These are phyloP conservation scores for Bradypodion pumilum DNA, from an alignment of 2,797 vertebrate species.

Conservation along the genomic window DNA sequence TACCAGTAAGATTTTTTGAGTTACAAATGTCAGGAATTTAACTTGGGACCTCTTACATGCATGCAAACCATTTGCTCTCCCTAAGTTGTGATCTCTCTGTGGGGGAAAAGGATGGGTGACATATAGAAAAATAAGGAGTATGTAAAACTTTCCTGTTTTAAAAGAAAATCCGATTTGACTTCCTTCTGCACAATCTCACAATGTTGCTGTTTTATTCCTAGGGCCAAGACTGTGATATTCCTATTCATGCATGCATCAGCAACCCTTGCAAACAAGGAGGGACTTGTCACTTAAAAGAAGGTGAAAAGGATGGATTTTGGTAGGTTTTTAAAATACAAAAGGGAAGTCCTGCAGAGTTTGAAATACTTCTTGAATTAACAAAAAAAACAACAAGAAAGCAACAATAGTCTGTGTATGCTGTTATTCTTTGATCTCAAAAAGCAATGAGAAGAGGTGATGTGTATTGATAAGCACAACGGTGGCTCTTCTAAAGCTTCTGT, in stretches of 20 bases:
- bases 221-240: constrained; percentile 93
- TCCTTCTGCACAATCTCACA: not conserved
- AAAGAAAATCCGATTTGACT: not conserved
- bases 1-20: not conserved
- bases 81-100: too few species aligned
- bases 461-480: not conserved
- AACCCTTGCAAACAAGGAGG: constrained; percentile 91
- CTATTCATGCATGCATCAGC: constrained; percentile 94
- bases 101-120: not conserved
- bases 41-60: not conserved
- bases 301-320: constrained; percentile 86
- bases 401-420: not conserved
- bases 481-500: constrained; percentile 15
- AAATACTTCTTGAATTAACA: not conserved
- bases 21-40: not conserved
- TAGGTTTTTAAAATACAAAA: constrained; percentile 59
- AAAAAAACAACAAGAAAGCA: not conserved
- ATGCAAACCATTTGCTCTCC: not conserved
- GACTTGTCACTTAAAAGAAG: constrained; percentile 95
- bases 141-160: not conserved
- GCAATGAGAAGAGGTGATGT: constrained; percentile 21
- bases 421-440: constrained; percentile 33
- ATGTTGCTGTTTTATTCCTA: constrained; percentile 61
- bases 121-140: not conserved
- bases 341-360: constrained; percentile 17